These are phyloP conservation scores for Meiosimyza decipiens DNA, from an alignment of 2,888 invertebrate species.

Conservation along the genomic window DNA sequence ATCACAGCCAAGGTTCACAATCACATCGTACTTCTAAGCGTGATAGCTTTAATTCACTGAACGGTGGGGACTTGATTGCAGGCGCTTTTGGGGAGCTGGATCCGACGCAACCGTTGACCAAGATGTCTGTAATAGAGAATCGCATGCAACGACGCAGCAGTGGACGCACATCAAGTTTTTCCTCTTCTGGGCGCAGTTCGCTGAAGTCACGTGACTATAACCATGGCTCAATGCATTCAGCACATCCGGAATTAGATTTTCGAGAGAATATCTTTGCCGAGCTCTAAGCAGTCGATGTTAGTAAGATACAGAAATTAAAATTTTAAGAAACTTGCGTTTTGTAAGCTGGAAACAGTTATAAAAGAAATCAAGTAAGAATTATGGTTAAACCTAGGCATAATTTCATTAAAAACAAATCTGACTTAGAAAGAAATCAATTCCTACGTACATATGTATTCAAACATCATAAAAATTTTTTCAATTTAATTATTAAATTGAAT, in stretches of 20 bases:
- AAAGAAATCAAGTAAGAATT: no score
- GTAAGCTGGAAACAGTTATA: no score
- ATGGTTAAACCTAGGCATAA: no score
- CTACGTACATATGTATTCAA: no score
- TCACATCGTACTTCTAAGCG: slow-evolving; percentile 55
- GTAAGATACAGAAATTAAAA: neutral
- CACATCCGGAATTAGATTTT: slow-evolving; percentile 64
- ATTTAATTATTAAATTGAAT: no score
- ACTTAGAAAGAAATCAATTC: no score
- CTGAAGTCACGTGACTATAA: slow-evolving; percentile 64
- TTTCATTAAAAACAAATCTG: no score
- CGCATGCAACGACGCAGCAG: slow-evolving; percentile 61
- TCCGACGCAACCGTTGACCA: slow-evolving; percentile 62
- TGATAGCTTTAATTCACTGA: slow-evolving; percentile 63
- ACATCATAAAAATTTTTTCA: no score
- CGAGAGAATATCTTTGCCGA: slow-evolving; percentile 66
- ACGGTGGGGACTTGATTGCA: slow-evolving; percentile 61
- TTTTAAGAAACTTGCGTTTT: neutral
- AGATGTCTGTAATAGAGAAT: slow-evolving; percentile 64
- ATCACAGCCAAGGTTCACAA: slow-evolving; percentile 42
- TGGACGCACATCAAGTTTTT: slow-evolving; percentile 59
- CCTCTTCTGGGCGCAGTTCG: slow-evolving; percentile 64
- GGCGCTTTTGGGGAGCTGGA: slow-evolving; percentile 64
- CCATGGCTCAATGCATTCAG: slow-evolving; percentile 59
- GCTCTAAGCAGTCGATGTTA: slow-evolving; percentile 52